phyloP scores from a whole-genome alignment of 2,113 vertebrate species.

The Macrotus californicus region DNA sequence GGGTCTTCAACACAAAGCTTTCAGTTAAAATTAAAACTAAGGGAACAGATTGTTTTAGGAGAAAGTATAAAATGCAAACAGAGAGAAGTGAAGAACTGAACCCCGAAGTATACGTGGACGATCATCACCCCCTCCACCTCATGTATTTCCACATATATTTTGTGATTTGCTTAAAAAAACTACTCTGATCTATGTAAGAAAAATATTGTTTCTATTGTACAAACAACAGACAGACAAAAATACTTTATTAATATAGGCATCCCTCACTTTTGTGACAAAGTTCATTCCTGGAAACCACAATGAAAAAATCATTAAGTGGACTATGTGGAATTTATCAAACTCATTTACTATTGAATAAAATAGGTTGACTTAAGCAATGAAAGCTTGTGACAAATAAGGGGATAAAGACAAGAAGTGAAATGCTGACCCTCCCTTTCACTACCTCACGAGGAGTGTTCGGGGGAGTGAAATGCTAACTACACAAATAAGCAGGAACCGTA shows the following conservation, averaged over 20 bases:
- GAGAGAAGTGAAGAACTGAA: neutral
- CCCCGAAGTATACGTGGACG: neutral
- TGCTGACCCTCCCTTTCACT: neutral
- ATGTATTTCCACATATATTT: neutral
- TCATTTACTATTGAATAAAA: neutral
- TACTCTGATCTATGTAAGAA: neutral
- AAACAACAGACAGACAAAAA: constrained; percentile 17
- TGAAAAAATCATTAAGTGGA: constrained; percentile 1
- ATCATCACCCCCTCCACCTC: neutral
- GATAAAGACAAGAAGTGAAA: neutral
- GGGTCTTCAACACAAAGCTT: neutral
- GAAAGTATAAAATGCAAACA: neutral
- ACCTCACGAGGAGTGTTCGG: neutral
- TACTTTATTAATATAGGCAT: neutral
- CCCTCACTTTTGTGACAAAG: neutral
- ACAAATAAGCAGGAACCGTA: neutral
- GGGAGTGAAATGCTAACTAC: neutral
- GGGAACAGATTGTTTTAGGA: neutral
- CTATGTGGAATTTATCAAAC: neutral
- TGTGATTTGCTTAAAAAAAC: neutral
- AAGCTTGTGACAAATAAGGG: neutral
- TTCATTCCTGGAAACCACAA: neutral
- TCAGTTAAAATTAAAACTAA: neutral
- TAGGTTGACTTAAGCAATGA: neutral
- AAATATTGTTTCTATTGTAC: neutral